These are phyloP conservation scores for Drosophila lacteicornis DNA, from an alignment of 1,140 invertebrate species.

Conservation along the genomic window DNA sequence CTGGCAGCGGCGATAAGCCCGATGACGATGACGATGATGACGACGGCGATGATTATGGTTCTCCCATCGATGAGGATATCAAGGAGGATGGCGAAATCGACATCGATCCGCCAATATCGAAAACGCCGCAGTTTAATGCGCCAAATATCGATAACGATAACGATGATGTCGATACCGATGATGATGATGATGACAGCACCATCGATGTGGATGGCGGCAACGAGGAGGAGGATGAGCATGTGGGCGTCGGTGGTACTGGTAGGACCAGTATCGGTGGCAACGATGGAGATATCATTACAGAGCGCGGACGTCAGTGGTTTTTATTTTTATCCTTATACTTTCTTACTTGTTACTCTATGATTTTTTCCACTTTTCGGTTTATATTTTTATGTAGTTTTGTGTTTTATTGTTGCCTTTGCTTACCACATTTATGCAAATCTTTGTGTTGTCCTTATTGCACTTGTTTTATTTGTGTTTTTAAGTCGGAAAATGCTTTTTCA, in stretches of 20 bases:
- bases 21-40: constrained; percentile 28
- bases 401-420: constrained; percentile 24
- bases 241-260: constrained; percentile 30
- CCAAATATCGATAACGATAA: background rate
- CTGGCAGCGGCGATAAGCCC: constrained; percentile 53
- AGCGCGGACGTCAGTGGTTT: constrained; percentile 75
- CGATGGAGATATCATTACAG: constrained; percentile 37
- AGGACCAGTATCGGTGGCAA: constrained; percentile 32
- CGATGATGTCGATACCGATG: constrained; percentile 3
- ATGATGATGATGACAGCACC: constrained; percentile 16
- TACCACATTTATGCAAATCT: constrained; percentile 9
- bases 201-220: constrained; percentile 49
- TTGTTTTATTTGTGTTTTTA: constrained; percentile 7
- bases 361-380: constrained; percentile 13
- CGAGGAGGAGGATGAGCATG: constrained; percentile 41
- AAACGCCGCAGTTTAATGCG: background rate
- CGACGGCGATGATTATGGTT: constrained; percentile 33
- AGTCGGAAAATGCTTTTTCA: constrained; percentile 4
- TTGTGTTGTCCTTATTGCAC: constrained; percentile 37
- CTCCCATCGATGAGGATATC: constrained; percentile 18
- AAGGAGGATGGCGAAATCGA: constrained; percentile 15
- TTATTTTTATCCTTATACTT: constrained; percentile 53
- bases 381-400: constrained; percentile 26
- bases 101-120: constrained; percentile 10
- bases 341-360: constrained; percentile 37